Base-by-base conservation (phyloP, 2,888 invertebrate genomes). In the Lochmaea crataegi region DNA sequence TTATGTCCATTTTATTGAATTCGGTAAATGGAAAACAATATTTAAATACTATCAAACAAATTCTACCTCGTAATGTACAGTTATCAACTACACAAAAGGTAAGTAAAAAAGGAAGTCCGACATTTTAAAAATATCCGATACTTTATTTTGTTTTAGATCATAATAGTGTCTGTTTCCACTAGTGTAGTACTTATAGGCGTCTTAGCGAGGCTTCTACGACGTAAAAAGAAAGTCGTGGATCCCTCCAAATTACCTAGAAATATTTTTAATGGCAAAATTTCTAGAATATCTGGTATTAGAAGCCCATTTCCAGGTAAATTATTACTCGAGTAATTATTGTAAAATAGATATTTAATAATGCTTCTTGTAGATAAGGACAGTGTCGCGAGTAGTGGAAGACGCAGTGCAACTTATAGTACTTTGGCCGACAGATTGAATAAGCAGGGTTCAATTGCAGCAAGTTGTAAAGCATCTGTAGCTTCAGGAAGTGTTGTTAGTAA, bases 171-270 rank as follows among this genome's bases (percentile, higher is more conserved):
- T 77, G 89, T 94, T 77, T 91, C 94, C 65, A 90, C 94, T 53
- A 94, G 96, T 82, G 92, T 95, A 22, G 91, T 94, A 10, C 88
- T 96, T n/a, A 90, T 97, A 57, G 94, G 95, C 53, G 91, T 95
- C 11, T 86, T 97, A 42, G 95, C 96, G 57, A 91, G 93, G 79
- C 95, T 94, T 86, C 88, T 96, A 80, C 91, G 94, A 64, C 90
- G 95, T 70, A 89, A 92, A 73, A 90, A 93, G 83, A 90, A 91
- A 14, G 89, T 90, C 75, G 90, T 92, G 68, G 91, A 91, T 57
- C 86, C 90, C 1, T 71, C 74, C n/a, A 74, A 74, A 58, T 53
- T 74, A 45, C 64, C 70, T 22, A 70, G 45, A 64, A 70, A 70
- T 57, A 70, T 70, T 57, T 68, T 71, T 48, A 74, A 68, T 65